phyloP scores from a whole-genome alignment of 2,888 invertebrate genomes.

The Acleris laterana region DNA sequence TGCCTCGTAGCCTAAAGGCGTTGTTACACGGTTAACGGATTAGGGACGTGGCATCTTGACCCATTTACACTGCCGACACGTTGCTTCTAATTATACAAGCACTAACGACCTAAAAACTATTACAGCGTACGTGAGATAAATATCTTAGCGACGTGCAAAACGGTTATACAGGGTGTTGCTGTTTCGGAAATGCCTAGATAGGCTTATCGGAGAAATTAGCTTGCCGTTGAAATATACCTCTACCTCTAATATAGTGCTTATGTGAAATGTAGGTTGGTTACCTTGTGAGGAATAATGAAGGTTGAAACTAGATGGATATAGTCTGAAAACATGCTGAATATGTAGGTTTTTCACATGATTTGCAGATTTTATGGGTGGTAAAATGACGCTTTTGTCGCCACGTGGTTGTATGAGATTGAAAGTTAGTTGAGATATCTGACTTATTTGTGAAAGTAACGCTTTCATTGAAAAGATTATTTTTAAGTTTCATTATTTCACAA shows the following conservation, averaged over 20 bases:
- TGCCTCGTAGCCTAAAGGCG: constrained; percentile 59
- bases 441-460: too few relatives aligned
- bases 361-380: too few relatives aligned
- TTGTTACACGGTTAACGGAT: constrained; percentile 63
- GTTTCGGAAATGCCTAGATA: constrained; percentile 14
- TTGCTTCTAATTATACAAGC: constrained; percentile 59
- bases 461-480: too few relatives aligned
- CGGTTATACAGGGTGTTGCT: constrained; percentile 7
- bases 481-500: too few relatives aligned
- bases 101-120: constrained; percentile 60
- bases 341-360: too few relatives aligned
- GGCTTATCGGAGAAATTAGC: constrained; percentile 22
- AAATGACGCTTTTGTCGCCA: too few relatives aligned
- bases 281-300: background rate
- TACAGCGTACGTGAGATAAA: constrained; percentile 36
- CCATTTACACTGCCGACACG: constrained; percentile 62
- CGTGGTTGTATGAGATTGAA: too few relatives aligned
- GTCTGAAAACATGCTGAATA: too few relatives aligned
- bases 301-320: background rate
- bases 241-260: too few relatives aligned
- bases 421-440: too few relatives aligned
- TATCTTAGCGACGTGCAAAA: constrained; percentile 33
- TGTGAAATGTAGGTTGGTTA: background rate
- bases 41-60: constrained; percentile 68
- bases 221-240: background rate